phyloP scores from a whole-genome alignment of 2,888 invertebrate species.

The Minunthozetes semirufus region DNA sequence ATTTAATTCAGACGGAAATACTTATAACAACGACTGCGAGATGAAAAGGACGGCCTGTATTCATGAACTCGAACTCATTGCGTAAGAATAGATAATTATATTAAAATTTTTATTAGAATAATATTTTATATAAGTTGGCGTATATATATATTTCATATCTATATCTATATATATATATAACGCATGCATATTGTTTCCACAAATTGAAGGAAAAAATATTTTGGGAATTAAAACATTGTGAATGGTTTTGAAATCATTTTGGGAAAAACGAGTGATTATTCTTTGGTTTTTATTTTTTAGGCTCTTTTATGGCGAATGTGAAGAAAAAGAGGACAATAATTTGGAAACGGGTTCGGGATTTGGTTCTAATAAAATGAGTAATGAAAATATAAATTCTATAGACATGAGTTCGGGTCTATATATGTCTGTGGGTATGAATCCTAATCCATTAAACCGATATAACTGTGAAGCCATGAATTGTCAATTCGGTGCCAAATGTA shows the following conservation, averaged over 20 bases:
- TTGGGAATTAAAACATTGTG: background rate
- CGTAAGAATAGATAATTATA: constrained; percentile 35
- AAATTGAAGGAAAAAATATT: too few relatives aligned
- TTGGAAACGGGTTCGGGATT: constrained; percentile 5
- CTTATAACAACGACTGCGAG: constrained; percentile 75
- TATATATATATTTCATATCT: too few relatives aligned
- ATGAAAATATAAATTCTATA: background rate
- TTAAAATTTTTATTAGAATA: too few relatives aligned
- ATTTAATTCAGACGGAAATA: constrained; percentile 64
- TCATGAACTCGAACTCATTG: constrained; percentile 54
- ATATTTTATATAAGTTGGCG: too few relatives aligned
- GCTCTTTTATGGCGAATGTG: constrained; percentile 47
- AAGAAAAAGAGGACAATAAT: constrained; percentile 40
- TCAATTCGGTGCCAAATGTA: constrained; percentile 30
- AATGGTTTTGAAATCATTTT: background rate
- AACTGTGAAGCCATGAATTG: constrained; percentile 46
- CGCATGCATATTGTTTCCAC: too few relatives aligned
- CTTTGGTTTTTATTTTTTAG: background rate
- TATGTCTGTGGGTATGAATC: constrained; percentile 6
- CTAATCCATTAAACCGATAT: background rate
- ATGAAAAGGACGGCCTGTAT: constrained; percentile 68
- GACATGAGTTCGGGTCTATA: constrained; percentile 5
- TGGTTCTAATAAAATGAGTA: background rate
- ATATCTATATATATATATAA: too few relatives aligned
- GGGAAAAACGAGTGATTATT: too few relatives aligned